Conservation (phyloP, 2,797 vertebrate genomes). For the Pyrocephalus nanus region DNA sequence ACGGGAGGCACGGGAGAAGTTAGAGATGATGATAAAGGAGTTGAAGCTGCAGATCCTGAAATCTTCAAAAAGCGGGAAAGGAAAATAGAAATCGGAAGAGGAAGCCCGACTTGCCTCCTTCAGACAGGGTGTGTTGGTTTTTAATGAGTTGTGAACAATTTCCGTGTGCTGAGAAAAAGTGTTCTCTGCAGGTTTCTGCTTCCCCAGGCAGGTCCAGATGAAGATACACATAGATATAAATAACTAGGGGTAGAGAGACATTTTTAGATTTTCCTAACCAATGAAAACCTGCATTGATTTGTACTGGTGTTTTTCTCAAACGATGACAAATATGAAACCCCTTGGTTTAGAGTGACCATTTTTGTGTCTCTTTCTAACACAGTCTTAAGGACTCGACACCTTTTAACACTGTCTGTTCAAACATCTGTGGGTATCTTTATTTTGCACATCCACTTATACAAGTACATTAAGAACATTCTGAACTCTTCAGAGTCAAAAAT, state of each 20-base stretch:
- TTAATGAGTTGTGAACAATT: constrained; percentile 43
- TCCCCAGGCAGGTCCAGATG: constrained; percentile 27
- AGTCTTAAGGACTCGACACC: constrained; percentile 70
- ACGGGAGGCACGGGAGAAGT: constrained; percentile 89
- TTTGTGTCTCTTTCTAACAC: constrained; percentile 83
- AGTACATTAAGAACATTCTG: neutral
- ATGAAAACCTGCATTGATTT: constrained; percentile 78
- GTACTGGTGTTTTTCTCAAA: constrained; percentile 65
- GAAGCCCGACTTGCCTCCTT: constrained; percentile 3
- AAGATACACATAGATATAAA: constrained; percentile 70
- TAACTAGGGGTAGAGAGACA: constrained; percentile 37
- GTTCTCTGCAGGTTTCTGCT: constrained; percentile 59
- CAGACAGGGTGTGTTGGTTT: constrained; percentile 64
- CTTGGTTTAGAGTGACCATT: constrained; percentile 75
- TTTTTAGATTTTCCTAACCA: constrained; percentile 82
- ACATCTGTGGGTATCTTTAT: constrained; percentile 32
- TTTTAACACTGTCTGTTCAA: constrained; percentile 61
- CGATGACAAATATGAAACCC: constrained; percentile 77
- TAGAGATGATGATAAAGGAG: constrained; percentile 90
- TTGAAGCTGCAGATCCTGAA: constrained; percentile 87
- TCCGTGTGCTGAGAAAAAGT: constrained; percentile 50
- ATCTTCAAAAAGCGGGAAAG: constrained; percentile 76
- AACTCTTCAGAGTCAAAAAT: constrained; percentile 1
- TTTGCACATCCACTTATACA: constrained; percentile 61
- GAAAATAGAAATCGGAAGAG: constrained; percentile 66